Base-by-base conservation (phyloP, 2,888 invertebrate species). In the Brachyptera putata region DNA sequence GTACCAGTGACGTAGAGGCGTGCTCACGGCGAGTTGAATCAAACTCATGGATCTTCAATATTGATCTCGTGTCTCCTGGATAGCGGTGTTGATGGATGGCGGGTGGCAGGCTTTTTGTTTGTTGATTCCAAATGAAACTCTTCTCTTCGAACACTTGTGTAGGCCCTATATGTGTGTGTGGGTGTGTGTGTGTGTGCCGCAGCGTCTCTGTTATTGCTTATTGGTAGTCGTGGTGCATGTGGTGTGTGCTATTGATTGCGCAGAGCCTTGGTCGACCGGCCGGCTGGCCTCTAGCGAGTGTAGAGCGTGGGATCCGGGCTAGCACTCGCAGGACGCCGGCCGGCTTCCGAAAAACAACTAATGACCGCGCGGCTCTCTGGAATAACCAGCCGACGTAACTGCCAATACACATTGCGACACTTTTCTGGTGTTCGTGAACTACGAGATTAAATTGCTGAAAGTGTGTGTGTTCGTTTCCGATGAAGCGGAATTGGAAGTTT, bases 171-270 rank as follows among this genome's bases (percentile, higher is more conserved):
- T 16, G 16, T 9, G 41, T 16, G 41, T 41, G 41, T 41, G n/a
- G 16, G 41, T 9, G 41, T 21, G 21, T 21, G 41, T n/a, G n/a
- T n/a, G n/a, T n/a, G n/a, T n/a, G n/a, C n/a, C n/a, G n/a, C 16
- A 7, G 18, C 18, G 34, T 53, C 18, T 53, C 36, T 53, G 53
- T 53, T 53, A 53, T 53, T 53, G 53, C 53, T 53, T 53, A 53
- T 53, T 53, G 53, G 53, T 53, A 53, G 53, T 53, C 53, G 36
- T 13, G 34, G 36, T 34, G 53, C 53, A 36, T 53, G 53, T 22
- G 13, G 18, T 18, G 21, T 22, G 36, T 16, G 14, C 53, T 53
- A 53, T 53, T 53, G 53, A 53, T 53, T 53, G 21, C 30, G 30
- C 5, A 30, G 11, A 30, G 11, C 30, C 5, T 7, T 11, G 5